Conservation (phyloP, 2,888 invertebrate genomes). For the Hartigia nigra region DNA sequence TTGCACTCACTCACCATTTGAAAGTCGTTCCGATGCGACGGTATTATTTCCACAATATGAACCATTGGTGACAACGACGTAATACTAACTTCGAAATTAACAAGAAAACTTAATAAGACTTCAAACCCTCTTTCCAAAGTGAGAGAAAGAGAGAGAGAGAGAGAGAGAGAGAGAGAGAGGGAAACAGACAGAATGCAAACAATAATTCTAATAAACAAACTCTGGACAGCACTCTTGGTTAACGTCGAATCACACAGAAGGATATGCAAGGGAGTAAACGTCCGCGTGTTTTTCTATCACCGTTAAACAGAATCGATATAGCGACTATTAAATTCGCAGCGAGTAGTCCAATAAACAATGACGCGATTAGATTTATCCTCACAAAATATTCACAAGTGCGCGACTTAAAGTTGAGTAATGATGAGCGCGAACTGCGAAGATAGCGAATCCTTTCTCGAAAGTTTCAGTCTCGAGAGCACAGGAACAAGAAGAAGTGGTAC, state of each 20-base stretch:
- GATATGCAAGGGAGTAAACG: not conserved
- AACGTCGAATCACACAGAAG: not conserved
- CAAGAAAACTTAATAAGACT: not conserved
- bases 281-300: not conserved
- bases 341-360: not conserved
- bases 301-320: not conserved
- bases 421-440: not conserved
- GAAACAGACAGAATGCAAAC: not conserved
- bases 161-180: conserved; percentile 26
- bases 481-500: not conserved
- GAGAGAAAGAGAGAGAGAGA: conserved; percentile 11
- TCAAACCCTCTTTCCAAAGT: not conserved
- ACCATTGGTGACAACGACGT: conserved; percentile 59
- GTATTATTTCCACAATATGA: conserved; percentile 64
- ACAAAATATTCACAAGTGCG: not conserved
- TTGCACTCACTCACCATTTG: conserved; percentile 58
- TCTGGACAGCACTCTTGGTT: not conserved
- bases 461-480: not conserved
- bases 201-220: not conserved
- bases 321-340: not conserved
- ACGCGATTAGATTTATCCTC: not conserved
- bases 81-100: not conserved
- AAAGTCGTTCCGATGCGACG: conserved; percentile 65
- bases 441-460: not conserved
- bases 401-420: not conserved